These are phyloP conservation scores for Achroia grisella DNA, from an alignment of 1,140 invertebrate genomes.

Conservation along the genomic window DNA sequence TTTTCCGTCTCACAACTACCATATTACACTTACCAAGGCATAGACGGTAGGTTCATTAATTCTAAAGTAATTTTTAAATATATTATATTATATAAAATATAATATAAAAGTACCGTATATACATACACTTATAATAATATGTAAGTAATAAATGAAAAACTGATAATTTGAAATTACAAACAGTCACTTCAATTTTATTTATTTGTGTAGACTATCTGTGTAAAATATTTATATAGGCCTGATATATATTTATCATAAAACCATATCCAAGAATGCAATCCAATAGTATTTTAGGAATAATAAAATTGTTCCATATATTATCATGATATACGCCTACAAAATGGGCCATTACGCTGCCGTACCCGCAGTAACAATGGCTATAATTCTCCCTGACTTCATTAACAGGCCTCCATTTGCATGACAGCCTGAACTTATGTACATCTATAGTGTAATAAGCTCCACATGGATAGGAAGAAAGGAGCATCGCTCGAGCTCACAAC, in stretches of 20 bases:
- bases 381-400: conserved; percentile 71
- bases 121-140: too few relatives aligned
- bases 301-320: conserved; percentile 56
- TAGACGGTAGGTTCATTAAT: too few relatives aligned
- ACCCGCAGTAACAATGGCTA: conserved; percentile 66
- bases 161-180: too few relatives aligned
- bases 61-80: too few relatives aligned
- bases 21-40: too few relatives aligned
- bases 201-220: too few relatives aligned
- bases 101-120: too few relatives aligned
- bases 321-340: conserved; percentile 63
- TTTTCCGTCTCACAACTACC: too few relatives aligned
- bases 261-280: conserved; percentile 26
- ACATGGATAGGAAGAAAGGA: conserved; percentile 39
- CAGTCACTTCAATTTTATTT: too few relatives aligned
- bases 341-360: conserved; percentile 62
- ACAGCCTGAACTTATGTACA: conserved; percentile 59
- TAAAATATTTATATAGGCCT: too few relatives aligned
- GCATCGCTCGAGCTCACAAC: conserved; percentile 20
- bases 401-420: conserved; percentile 71
- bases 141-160: not conserved
- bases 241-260: conserved; percentile 19
- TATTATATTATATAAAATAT: too few relatives aligned
- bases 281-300: conserved; percentile 46
- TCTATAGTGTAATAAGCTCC: conserved; percentile 48